phyloP scores from a whole-genome alignment of 1,140 invertebrate species.

The Galleria mellonella region DNA sequence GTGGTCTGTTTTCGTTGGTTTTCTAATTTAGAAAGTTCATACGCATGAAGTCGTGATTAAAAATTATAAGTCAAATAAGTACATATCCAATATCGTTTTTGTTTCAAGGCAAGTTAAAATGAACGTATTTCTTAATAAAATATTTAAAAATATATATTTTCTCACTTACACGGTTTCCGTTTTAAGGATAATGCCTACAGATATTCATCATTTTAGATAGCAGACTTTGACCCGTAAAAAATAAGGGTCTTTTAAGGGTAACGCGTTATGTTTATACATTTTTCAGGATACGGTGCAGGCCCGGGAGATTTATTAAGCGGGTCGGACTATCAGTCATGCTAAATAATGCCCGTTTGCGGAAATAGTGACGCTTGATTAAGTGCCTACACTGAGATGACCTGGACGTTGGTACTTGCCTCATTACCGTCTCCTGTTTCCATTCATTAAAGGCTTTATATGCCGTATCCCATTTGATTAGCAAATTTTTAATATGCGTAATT shows the following conservation, averaged over 20 bases:
- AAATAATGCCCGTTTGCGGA: neutral
- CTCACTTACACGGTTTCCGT: no score
- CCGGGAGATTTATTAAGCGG: neutral
- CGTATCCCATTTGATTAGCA: neutral
- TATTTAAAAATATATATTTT: no score
- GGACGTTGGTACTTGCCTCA: neutral
- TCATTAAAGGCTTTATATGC: neutral
- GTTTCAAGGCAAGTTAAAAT: no score
- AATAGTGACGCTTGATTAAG: neutral
- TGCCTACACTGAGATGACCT: no score
- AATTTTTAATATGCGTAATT: no score
- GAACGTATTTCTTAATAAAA: no score
- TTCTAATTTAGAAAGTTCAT: no score
- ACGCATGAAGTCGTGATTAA: no score
- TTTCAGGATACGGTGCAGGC: neutral
- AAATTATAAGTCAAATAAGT: no score
- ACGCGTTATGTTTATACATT: conserved; percentile 4
- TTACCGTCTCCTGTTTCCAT: neutral
- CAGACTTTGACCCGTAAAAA: conserved; percentile 3
- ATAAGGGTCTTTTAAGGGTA: conserved; percentile 4
- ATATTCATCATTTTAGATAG: conserved; percentile 5
- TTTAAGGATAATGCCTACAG: neutral
- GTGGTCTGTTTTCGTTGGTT: no score
- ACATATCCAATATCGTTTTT: no score
- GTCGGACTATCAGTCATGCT: neutral